Evolutionary conservation across 2,888 invertebrate genomes (phyloP).

Genomic region (Exocentrus adspersus): DNA sequence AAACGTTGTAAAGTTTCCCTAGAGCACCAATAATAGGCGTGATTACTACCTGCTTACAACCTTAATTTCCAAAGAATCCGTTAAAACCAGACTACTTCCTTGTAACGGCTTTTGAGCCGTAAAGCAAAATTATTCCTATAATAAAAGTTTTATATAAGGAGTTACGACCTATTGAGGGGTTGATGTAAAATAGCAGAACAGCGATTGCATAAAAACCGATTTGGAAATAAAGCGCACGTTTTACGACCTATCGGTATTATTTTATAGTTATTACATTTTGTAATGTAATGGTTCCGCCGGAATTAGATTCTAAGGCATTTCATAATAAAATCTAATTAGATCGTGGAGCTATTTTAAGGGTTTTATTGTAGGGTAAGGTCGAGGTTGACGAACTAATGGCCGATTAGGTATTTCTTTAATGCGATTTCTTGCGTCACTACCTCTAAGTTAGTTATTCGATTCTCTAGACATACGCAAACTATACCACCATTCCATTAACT

Average conservation of each 20-base stretch:
- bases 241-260: constrained; percentile 10
- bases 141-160: constrained; percentile 19
- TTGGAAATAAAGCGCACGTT: constrained; percentile 2
- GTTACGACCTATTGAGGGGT: constrained; percentile 8
- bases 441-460: no score
- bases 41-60: no score
- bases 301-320: neutral
- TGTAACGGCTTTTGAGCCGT: neutral
- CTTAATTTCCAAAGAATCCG: neutral
- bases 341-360: constrained; percentile 6
- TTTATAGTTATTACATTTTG: constrained; percentile 8
- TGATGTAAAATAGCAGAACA: constrained; percentile 17
- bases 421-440: no score
- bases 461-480: no score
- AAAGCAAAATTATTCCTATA: constrained; percentile 12
- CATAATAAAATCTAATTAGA: constrained; percentile 7
- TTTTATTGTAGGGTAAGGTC: neutral
- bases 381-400: constrained; percentile 2
- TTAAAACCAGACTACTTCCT: neutral
- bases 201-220: constrained; percentile 14
- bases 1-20: no score
- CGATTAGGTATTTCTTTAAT: no score
- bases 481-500: no score
- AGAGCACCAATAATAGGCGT: no score
- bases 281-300: neutral